These are phyloP conservation scores for Rhinatrema bivittatum DNA, from an alignment of 2,797 vertebrate genomes.

Conservation along the genomic window DNA sequence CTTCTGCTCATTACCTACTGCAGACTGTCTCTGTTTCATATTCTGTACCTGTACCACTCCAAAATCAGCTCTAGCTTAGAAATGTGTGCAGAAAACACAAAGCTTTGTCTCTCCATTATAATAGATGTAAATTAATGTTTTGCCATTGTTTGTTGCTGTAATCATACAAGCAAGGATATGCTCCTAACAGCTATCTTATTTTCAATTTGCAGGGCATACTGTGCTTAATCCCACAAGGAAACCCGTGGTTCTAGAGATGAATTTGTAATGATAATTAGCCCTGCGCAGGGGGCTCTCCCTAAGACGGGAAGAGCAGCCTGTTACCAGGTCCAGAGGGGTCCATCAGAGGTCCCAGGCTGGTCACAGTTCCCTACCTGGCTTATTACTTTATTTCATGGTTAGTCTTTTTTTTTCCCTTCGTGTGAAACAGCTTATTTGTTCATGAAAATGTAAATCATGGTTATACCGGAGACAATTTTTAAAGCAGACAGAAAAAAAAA, in stretches of 20 bases:
- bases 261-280: slow-evolving; percentile 84
- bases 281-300: slow-evolving; percentile 36
- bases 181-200: slow-evolving; percentile 75
- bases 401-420: slow-evolving; percentile 22
- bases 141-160: slow-evolving; percentile 58
- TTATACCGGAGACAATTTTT: slow-evolving; percentile 32
- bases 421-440: slow-evolving; percentile 57
- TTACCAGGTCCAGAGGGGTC: slow-evolving; percentile 60
- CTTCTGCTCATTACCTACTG: background rate
- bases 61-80: slow-evolving; percentile 26
- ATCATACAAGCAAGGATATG: slow-evolving; percentile 60
- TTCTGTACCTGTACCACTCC: slow-evolving; percentile 24
- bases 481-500: slow-evolving; percentile 33
- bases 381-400: slow-evolving; percentile 42
- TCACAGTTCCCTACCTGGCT: slow-evolving; percentile 33
- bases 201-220: slow-evolving; percentile 75
- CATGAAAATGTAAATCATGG: slow-evolving; percentile 65
- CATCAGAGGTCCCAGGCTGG: slow-evolving; percentile 43
- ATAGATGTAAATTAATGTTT: slow-evolving; percentile 71
- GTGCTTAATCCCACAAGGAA: slow-evolving; percentile 68
- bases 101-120: slow-evolving; percentile 43
- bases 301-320: slow-evolving; percentile 40
- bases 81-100: slow-evolving; percentile 23
- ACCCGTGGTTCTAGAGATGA: slow-evolving; percentile 65
- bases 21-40: slow-evolving; percentile 22